These are phyloP conservation scores for Thecocarcelia acutangulata DNA, from an alignment of 2,888 invertebrate genomes.

Conservation along the genomic window DNA sequence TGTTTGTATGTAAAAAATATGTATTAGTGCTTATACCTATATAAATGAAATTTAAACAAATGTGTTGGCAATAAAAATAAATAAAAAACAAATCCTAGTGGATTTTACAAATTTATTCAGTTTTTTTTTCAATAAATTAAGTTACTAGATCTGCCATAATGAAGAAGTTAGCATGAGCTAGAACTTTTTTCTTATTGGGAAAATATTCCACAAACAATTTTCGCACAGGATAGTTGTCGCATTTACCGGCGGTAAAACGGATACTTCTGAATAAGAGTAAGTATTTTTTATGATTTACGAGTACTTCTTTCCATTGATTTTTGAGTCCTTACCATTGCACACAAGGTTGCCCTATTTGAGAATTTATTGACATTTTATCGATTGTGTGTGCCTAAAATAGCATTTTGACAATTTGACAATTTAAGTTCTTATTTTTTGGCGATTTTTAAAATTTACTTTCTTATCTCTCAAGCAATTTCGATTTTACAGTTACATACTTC, in stretches of 20 bases:
- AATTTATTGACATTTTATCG: too few species aligned
- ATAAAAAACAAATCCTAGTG: not conserved
- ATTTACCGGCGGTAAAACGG: constrained; percentile 79
- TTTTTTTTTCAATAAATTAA: constrained; percentile 15
- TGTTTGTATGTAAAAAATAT: not conserved
- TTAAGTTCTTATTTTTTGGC: too few species aligned
- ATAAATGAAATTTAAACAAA: constrained; percentile 14
- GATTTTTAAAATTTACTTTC: too few species aligned
- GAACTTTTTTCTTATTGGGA: constrained; percentile 23
- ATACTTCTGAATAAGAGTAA: constrained; percentile 75
- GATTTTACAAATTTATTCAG: constrained; percentile 2
- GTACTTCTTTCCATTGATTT: too few species aligned
- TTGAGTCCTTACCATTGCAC: too few species aligned
- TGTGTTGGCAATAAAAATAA: not conserved
- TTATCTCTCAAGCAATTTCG: too few species aligned
- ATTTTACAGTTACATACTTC: too few species aligned
- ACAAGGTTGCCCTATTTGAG: too few species aligned
- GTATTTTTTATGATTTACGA: constrained; percentile 40
- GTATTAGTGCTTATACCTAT: not conserved
- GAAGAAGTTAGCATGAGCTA: not conserved
- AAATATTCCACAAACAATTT: not conserved
- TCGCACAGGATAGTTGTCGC: constrained; percentile 33
- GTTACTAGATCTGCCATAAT: not conserved
- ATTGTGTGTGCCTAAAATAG: too few species aligned
- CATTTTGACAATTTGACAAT: too few species aligned